These are phyloP conservation scores for Notarius lentiginosus DNA, from an alignment of 2,113 vertebrate genomes.

Conservation along the genomic window DNA sequence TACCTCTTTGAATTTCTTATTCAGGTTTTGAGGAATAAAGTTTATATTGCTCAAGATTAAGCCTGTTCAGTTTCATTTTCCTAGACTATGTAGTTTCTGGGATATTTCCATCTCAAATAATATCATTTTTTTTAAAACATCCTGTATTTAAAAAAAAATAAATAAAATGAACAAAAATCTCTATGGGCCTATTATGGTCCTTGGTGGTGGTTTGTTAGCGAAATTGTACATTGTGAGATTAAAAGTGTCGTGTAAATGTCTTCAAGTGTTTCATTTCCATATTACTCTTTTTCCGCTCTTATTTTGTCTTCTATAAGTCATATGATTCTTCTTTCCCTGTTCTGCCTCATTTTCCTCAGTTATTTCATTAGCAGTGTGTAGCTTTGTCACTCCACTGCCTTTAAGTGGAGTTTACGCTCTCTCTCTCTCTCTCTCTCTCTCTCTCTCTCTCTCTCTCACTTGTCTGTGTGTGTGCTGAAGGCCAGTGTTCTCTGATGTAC, in stretches of 20 bases:
- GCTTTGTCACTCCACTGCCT: slow-evolving; percentile 6
- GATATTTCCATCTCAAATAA: too few species aligned
- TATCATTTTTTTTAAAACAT: too few species aligned
- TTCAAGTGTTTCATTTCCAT: not conserved
- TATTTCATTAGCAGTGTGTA: slow-evolving; percentile 14
- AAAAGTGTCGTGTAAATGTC: not conserved
- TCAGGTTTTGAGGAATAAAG: too few species aligned
- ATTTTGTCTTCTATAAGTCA: slow-evolving; percentile 7
- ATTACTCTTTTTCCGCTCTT: not conserved
- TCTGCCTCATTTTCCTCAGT: not conserved
- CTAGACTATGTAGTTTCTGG: too few species aligned
- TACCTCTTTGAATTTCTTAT: too few species aligned
- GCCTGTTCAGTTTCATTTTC: too few species aligned
- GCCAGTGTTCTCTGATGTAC: not conserved
- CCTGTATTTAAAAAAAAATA: too few species aligned
- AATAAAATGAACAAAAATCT: not conserved
- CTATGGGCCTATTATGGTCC: not conserved
- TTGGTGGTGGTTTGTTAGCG: not conserved
- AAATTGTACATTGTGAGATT: not conserved
- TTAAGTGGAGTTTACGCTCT: slow-evolving; percentile 13
- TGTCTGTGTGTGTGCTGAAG: not conserved
- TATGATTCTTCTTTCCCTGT: not conserved
- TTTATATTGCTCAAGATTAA: too few species aligned
- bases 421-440: too few species aligned
- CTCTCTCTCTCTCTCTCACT: too few species aligned